phyloP scores from a whole-genome alignment of 2,113 vertebrate species.

The Spea bombifrons region DNA sequence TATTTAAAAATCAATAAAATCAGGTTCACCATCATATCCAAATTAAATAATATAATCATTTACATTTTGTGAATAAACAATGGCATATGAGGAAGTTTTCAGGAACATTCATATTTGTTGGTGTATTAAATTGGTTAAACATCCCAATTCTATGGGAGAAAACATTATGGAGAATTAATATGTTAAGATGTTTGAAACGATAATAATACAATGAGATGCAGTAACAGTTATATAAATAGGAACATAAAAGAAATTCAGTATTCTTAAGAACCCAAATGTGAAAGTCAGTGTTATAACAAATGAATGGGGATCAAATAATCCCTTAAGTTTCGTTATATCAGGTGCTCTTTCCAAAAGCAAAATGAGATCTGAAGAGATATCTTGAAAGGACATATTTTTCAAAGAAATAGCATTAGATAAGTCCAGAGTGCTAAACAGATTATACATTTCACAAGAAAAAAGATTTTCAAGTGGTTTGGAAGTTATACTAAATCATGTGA shows the following conservation, averaged over 20 bases:
- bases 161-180: no score
- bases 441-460: neutral
- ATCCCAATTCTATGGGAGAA: no score
- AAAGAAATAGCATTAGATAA: neutral
- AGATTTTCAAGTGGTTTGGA: slow-evolving; percentile 3
- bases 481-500: neutral
- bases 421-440: neutral
- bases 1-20: no score
- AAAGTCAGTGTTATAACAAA: slow-evolving; percentile 4
- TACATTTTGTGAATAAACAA: no score
- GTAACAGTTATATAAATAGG: neutral
- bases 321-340: slow-evolving; percentile 2
- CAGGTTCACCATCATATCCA: no score
- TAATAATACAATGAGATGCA: no score
- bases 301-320: slow-evolving; percentile 1
- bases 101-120: no score
- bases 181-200: no score
- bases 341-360: slow-evolving; percentile 12
- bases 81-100: no score
- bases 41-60: no score
- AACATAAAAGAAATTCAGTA: neutral
- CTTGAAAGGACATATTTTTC: slow-evolving; percentile 9
- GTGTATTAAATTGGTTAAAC: no score
- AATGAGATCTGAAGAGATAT: slow-evolving; percentile 3
- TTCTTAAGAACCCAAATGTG: neutral